Evolutionary conservation across 2,113 vertebrate genomes (phyloP).

Genomic region (Pygoscelis antarcticus): DNA sequence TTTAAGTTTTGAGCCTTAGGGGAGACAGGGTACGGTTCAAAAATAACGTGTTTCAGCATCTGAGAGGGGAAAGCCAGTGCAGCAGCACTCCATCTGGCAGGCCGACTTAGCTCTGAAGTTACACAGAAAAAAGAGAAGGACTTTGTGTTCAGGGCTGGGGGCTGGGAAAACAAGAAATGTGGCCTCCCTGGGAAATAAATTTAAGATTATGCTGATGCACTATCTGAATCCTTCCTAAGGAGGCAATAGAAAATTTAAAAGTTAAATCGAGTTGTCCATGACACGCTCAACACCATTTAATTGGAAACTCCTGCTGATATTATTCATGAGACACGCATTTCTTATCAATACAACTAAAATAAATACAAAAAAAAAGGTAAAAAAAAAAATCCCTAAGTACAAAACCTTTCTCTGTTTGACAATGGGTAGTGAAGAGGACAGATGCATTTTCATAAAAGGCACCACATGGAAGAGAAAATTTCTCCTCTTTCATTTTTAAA

Average conservation of each 20-base stretch:
- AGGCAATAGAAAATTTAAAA: slow-evolving; percentile 42
- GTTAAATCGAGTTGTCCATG: slow-evolving; percentile 40
- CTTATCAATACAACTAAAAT: slow-evolving; percentile 56
- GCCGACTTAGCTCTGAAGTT: neutral
- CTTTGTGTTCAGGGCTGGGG: neutral
- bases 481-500: slow-evolving; percentile 62
- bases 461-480: slow-evolving; percentile 65
- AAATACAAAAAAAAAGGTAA: neutral
- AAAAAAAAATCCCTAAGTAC: slow-evolving; percentile 9
- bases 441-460: slow-evolving; percentile 71
- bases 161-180: neutral
- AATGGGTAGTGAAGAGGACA: slow-evolving; percentile 55
- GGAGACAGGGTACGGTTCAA: neutral
- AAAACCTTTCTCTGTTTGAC: slow-evolving; percentile 46
- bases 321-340: slow-evolving; percentile 36
- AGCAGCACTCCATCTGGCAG: neutral
- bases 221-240: slow-evolving; percentile 39
- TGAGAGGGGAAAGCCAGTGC: slow-evolving; percentile 9
- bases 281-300: slow-evolving; percentile 46
- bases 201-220: slow-evolving; percentile 20
- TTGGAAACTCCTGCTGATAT: slow-evolving; percentile 52
- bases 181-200: slow-evolving; percentile 39
- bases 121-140: neutral
- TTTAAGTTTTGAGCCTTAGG: neutral
- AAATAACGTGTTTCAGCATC: neutral